These are phyloP conservation scores for Pseudoatta argentina DNA, from an alignment of 1,140 invertebrate genomes.

Conservation along the genomic window DNA sequence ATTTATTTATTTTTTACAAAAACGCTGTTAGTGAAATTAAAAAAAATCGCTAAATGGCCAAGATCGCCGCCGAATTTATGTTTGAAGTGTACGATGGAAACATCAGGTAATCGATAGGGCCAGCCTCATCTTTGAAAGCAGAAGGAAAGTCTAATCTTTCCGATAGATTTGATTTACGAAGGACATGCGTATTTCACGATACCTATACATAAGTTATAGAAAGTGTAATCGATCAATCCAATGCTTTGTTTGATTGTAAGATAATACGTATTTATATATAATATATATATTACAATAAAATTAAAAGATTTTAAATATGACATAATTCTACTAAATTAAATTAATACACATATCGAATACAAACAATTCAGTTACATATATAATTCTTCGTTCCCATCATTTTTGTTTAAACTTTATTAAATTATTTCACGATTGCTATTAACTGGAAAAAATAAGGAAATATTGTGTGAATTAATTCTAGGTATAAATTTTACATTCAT, in stretches of 20 bases:
- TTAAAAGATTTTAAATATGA: neutral
- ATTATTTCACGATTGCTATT: neutral
- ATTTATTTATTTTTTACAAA: neutral
- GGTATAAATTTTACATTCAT: neutral
- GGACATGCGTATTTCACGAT: slow-evolving; percentile 59
- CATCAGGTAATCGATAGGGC: slow-evolving; percentile 48
- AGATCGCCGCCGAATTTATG: slow-evolving; percentile 33
- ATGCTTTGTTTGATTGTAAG: slow-evolving; percentile 62
- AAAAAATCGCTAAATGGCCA: neutral
- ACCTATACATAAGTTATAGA: slow-evolving; percentile 62
- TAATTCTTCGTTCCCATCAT: neutral
- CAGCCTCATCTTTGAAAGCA: slow-evolving; percentile 69
- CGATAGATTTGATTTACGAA: slow-evolving; percentile 71
- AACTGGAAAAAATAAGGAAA: neutral
- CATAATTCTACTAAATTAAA: neutral
- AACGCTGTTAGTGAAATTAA: neutral
- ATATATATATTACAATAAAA: slow-evolving; percentile 3
- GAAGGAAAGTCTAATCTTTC: slow-evolving; percentile 68
- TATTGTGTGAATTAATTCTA: neutral
- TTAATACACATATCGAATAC: neutral
- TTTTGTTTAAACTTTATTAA: slow-evolving; percentile 1
- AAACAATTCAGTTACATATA: neutral
- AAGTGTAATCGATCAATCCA: slow-evolving; percentile 75
- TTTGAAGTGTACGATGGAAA: slow-evolving; percentile 29
- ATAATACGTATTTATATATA: neutral